A percentile compares a stretch with the other conserved stretches of the same genome.
Conservation (phyloP, 2,888 invertebrate species). For the Eretmocerus hayati region DNA sequence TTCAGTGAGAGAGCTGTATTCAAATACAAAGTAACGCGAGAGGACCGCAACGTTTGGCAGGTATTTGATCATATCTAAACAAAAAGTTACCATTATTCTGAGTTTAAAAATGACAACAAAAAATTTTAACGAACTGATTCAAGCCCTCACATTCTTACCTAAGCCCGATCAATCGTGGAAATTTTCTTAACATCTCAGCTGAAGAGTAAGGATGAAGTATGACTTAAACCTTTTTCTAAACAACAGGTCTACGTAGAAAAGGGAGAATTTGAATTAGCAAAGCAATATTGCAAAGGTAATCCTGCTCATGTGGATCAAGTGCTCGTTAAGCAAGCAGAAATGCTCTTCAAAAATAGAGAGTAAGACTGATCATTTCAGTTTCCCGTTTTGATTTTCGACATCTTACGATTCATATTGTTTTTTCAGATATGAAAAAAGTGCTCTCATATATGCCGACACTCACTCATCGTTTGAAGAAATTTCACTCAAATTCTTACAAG, state of each 20-base stretch:
- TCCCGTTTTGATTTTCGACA: background rate
- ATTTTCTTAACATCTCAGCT: no score
- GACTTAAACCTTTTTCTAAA: no score
- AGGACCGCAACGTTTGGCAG: constrained; percentile 82
- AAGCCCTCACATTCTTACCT: no score
- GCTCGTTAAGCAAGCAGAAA: constrained; percentile 80
- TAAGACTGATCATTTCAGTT: constrained; percentile 38
- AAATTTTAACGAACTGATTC: constrained; percentile 3
- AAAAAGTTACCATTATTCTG: background rate
- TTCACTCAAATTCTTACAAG: constrained; percentile 81
- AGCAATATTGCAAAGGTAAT: constrained; percentile 74
- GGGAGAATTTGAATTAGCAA: constrained; percentile 79
- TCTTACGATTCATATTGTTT: background rate
- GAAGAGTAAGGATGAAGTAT: no score
- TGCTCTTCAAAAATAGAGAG: constrained; percentile 69
- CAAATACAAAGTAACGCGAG: constrained; percentile 75
- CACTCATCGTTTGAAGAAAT: constrained; percentile 91
- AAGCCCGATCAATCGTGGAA: no score
- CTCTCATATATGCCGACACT: constrained; percentile 82
- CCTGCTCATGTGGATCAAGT: constrained; percentile 77
- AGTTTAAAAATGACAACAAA: background rate
- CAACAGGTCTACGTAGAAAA: constrained; percentile 79
- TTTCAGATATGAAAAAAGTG: constrained; percentile 68
- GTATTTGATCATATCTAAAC: constrained; percentile 30
- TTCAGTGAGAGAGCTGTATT: constrained; percentile 79